A percentile compares a stretch with the other conserved stretches of the same genome.
Evolutionary conservation across 2,888 invertebrate genomes (phyloP).

Genomic region (Andrena bicolor): DNA sequence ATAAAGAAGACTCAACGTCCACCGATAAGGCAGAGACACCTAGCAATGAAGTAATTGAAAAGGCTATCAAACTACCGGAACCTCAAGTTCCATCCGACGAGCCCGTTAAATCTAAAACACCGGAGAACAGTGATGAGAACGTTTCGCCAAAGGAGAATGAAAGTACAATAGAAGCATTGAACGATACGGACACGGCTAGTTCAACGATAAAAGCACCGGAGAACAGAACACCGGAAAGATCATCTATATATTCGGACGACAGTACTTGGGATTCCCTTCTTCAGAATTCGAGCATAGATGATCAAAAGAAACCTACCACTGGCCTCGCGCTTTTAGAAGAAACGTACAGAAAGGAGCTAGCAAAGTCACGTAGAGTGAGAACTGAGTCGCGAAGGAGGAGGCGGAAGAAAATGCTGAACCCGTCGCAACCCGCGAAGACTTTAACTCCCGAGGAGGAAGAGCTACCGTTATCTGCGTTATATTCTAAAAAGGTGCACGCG

Average conservation of each 20-base stretch:
- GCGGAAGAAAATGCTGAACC: constrained; percentile 53
- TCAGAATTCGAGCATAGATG: constrained; percentile 42
- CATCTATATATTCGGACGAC: constrained; percentile 81
- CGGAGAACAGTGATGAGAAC: background rate
- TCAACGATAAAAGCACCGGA: background rate
- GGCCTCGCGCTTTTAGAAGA: constrained; percentile 79
- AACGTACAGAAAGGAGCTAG: constrained; percentile 77
- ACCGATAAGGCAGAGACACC: background rate
- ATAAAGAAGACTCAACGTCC: background rate
- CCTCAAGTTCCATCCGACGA: background rate
- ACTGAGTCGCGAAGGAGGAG: constrained; percentile 58
- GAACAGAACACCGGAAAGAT: constrained; percentile 36
- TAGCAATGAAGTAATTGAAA: background rate
- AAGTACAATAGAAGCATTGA: background rate
- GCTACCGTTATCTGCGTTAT: constrained; percentile 55
- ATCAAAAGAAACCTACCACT: constrained; percentile 57
- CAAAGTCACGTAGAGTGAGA: constrained; percentile 60
- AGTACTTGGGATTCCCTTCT: constrained; percentile 77
- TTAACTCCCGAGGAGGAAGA: constrained; percentile 71
- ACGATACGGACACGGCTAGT: background rate
- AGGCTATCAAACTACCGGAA: background rate
- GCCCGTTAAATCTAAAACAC: background rate
- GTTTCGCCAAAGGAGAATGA: background rate
- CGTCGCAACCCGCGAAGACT: constrained; percentile 1
- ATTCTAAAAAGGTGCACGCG: constrained; percentile 52